phyloP scores from a whole-genome alignment of 2,113 vertebrate genomes.

The Daubentonia madagascariensis region DNA sequence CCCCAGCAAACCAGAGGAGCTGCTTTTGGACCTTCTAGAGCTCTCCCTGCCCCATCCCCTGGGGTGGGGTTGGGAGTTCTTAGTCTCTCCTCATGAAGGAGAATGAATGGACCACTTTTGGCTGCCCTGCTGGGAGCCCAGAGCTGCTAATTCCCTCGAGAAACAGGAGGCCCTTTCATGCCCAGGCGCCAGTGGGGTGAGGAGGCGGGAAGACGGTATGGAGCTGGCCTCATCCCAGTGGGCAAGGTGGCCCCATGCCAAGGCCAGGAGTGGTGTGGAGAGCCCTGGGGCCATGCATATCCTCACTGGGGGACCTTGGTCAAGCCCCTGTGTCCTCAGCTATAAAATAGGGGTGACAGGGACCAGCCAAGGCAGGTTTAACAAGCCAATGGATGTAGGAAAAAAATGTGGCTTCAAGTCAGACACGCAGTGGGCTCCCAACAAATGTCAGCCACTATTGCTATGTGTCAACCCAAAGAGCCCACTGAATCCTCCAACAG shows the following conservation, averaged over 20 bases:
- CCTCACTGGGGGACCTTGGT: not conserved
- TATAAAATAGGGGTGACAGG: not conserved
- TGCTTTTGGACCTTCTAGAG: not conserved
- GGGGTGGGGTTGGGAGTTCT: not conserved
- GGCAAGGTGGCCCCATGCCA: conserved; percentile 10
- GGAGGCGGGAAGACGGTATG: conserved; percentile 48
- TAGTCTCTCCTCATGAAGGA: not conserved
- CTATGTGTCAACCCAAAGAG: not conserved
- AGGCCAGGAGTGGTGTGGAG: not conserved
- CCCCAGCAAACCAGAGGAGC: not conserved
- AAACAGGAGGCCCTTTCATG: conserved; percentile 72
- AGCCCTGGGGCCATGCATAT: not conserved
- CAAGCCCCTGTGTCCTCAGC: not conserved
- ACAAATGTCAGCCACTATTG: not conserved
- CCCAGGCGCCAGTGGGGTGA: conserved; percentile 57
- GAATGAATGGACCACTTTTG: conserved; percentile 66
- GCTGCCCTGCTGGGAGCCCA: conserved; percentile 41
- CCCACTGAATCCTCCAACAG: not conserved
- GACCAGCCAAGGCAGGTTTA: not conserved
- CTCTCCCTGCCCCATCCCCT: not conserved
- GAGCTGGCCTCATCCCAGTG: conserved; percentile 53
- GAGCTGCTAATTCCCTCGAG: conserved; percentile 66
- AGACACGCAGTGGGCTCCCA: not conserved
- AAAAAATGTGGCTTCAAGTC: not conserved
- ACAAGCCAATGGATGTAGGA: not conserved